A percentile compares a stretch with the other conserved stretches of the same genome.
phyloP scores from a whole-genome alignment of 2,113 vertebrate species.

The Phylloscopus whistleri region DNA sequence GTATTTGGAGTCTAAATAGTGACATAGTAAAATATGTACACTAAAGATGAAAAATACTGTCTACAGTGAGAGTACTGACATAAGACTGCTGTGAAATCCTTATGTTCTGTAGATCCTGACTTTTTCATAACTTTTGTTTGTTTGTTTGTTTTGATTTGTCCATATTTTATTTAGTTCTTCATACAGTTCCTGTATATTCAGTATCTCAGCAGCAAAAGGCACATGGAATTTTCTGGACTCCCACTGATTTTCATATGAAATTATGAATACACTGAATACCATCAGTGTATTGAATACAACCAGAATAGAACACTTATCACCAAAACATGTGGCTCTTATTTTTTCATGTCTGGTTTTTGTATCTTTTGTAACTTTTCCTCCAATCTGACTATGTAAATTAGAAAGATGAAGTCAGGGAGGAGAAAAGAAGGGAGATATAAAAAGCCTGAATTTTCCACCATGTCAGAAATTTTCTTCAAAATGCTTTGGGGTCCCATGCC shows the following conservation, averaged over 20 bases:
- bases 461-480: background rate
- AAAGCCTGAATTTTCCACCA: background rate
- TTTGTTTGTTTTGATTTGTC: background rate
- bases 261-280: background rate
- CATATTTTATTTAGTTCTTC: background rate
- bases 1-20: background rate
- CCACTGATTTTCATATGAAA: background rate
- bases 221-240: background rate
- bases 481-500: background rate
- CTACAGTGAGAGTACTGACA: background rate
- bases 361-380: background rate
- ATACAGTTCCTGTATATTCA: background rate
- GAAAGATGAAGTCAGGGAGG: background rate
- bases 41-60: background rate
- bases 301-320: background rate
- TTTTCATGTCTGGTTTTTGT: background rate
- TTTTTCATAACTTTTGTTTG: background rate
- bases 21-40: background rate
- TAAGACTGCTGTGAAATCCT: background rate
- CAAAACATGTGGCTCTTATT: background rate
- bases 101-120: background rate
- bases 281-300: background rate
- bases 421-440: background rate
- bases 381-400: background rate
- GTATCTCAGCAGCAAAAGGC: background rate